Evolutionary conservation across 2,888 invertebrate genomes (phyloP), one percentile per base, ranked within the genome.

Genomic region (Oxytorus armatus): DNA sequence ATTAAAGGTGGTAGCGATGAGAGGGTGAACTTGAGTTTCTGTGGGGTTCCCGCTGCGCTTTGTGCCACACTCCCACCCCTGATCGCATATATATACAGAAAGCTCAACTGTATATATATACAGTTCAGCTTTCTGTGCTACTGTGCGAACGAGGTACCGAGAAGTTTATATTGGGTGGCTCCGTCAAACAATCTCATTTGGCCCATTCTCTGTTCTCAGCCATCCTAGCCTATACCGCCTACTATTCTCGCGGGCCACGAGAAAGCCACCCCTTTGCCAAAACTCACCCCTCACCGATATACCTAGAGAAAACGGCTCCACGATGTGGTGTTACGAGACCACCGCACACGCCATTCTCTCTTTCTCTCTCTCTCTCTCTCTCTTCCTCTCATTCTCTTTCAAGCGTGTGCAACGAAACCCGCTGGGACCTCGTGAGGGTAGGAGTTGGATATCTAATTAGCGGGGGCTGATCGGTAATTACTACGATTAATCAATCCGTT

Each of bases 401-500:
- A 51, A 85, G 74, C 82, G 73, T 79, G 82, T 82, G 82, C 78
- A 82, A 68, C 83, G 85, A 81, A 89, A 88, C 87, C 88, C 90
- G 90, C 90, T 86, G 86, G 89, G 89, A 88, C 86, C 85, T 78
- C 70, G 70, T 85, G 72, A 85, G 87, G 86, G 86, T 86, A 88
- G 86, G 86, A 91, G 89, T 89, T 88, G 91, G 92, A 91, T 91
- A 91, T 92, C 92, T 92, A 92, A 92, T 92, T 92, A 91, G 92
- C 90, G 89, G 90, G 90, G 90, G 91, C 92, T 92, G 92, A 93
- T 92, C 92, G 91, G 93, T 93, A 93, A 93, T 93, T 93, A 93
- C 93, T 91, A 90, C 93, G 92, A 93, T 93, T 93, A 93, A 93
- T 93, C 93, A 93, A 92, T 92, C 92, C 92, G 92, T 91, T 92